Base-by-base conservation (phyloP, 2,888 invertebrate species). In the Noctua fimbriata region DNA sequence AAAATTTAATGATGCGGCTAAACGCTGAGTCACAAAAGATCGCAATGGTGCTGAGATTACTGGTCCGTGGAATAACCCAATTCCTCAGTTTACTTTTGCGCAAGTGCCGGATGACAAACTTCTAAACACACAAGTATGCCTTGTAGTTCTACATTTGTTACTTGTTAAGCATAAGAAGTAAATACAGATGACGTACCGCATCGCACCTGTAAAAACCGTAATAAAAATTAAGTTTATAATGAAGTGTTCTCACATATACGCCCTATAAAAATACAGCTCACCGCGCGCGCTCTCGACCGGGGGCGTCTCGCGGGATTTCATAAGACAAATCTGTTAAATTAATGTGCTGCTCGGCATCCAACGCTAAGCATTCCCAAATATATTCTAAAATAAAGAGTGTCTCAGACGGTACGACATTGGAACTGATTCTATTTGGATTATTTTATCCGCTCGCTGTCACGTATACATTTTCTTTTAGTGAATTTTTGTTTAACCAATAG, bases 331-430 rank as follows among this genome's bases (percentile, higher is more conserved):
- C 89, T 88, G 87, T 90, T 89, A 89, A 92, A 93, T 92, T 92
- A 92, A 93, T 93, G 92, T 89, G 89, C 89, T 88, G 86, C 89
- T 85, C 87, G 88, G 86, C 87, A 89, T 91, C 89, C 89, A 91
- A 85, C 89, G 84, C 82, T 88, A 89, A 88, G 90, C 92, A 93
- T 93, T 90, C 91, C 92, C 92, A 93, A 93, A 94, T 93, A 93
- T 93, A 94, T 92, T 93, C 91, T 89, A 91, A 91, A 93, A 92
- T 92, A 92, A 92, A 91, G 89, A 89, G 83, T 89, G 89, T 89
- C 89, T 88, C 89, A 87, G 88, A 89, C 90, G 88, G 79, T 77
- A 86, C 90, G 90, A 89, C 92, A 92, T 93, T 93, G 92, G 90
- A 84, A 81, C 84, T 86, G 89, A 89, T 89, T 90, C 90, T 90